Evolutionary conservation across 2,797 vertebrate genomes (phyloP), one percentile per base, ranked within the genome.

Genomic region (Gouania willdenowi): DNA sequence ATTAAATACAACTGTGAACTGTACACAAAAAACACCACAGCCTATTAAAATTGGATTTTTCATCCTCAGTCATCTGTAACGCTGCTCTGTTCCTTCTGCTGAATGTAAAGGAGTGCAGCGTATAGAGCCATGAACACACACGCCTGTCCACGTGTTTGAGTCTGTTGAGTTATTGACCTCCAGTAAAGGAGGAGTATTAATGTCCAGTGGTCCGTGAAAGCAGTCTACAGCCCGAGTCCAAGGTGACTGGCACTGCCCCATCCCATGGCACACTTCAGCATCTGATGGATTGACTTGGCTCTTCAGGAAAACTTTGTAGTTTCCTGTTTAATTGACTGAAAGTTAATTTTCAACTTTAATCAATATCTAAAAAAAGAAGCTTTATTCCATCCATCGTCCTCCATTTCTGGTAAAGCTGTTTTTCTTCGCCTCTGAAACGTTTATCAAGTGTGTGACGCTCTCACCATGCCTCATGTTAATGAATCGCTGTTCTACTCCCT

Each of bases 161-260:
- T 66, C 57, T 59, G 20, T 31, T 0, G 48, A 82, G 60, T 72
- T 74, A 74, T 67, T 83, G 82, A 82, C 79, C 75, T 86, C 74
- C 64, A 57, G 71, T 40, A 5, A 40, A 49, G 66, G 77, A 75
- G 75, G 73, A 77, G 64, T 78, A 72, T 81, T 82, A 78, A 72
- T 71, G 81, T 58, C 74, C 67, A 81, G 60, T 40, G 75, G 77
- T 75, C 66, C 79, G 75, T 82, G 79, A 82, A 79, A 76, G 53
- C 13, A 38, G 69, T 68, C 78, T 66, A 66, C 68, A 66, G 66
- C 75, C 72, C 39, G 43, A 81, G 66, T 72, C 71, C 82, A 82
- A 83, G 83, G 82, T 84, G 80, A 86, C 73, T 65, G 76, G 66
- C 66, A 71, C 70, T 71, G 74, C 73, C 70, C 67, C 1, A 33